Conservation (phyloP, 2,888 invertebrate species). For the Xestia xanthographa region DNA sequence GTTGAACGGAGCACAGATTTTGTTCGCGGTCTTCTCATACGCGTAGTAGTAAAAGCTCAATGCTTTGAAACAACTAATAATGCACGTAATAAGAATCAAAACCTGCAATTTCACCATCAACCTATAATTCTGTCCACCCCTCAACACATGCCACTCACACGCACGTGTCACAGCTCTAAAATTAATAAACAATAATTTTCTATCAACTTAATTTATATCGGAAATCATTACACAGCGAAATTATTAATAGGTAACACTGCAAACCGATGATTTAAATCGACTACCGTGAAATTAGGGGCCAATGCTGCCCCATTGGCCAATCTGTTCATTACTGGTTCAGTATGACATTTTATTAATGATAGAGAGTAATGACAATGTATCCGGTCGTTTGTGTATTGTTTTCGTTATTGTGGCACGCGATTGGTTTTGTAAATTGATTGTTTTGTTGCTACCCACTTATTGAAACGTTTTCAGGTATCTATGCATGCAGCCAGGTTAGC, state of each 20-base stretch:
- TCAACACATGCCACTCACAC: slow-evolving; percentile 49
- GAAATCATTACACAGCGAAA: slow-evolving; percentile 70
- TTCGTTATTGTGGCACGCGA: slow-evolving; percentile 51
- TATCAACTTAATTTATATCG: slow-evolving; percentile 61
- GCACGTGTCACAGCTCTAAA: slow-evolving; percentile 62
- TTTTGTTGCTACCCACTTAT: not conserved
- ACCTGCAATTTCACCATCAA: not conserved
- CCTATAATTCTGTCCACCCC: slow-evolving; percentile 16
- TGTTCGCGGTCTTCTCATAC: too few species aligned
- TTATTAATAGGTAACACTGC: slow-evolving; percentile 56
- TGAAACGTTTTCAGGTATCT: not conserved
- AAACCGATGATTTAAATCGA: slow-evolving; percentile 57
- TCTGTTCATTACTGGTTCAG: slow-evolving; percentile 49
- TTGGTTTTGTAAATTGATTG: slow-evolving; percentile 9
- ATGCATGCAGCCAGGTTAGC: not conserved
- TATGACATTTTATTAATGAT: slow-evolving; percentile 61
- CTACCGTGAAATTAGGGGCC: slow-evolving; percentile 63
- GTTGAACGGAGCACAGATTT: too few species aligned
- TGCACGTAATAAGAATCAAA: not conserved
- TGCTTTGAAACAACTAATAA: not conserved
- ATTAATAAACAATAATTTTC: slow-evolving; percentile 65
- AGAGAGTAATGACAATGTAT: slow-evolving; percentile 54
- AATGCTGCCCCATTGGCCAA: slow-evolving; percentile 28
- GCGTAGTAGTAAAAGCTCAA: too few species aligned
- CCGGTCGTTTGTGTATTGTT: slow-evolving; percentile 53